phyloP scores from a whole-genome alignment of 2,888 invertebrate species.

The Julus scandinavius region DNA sequence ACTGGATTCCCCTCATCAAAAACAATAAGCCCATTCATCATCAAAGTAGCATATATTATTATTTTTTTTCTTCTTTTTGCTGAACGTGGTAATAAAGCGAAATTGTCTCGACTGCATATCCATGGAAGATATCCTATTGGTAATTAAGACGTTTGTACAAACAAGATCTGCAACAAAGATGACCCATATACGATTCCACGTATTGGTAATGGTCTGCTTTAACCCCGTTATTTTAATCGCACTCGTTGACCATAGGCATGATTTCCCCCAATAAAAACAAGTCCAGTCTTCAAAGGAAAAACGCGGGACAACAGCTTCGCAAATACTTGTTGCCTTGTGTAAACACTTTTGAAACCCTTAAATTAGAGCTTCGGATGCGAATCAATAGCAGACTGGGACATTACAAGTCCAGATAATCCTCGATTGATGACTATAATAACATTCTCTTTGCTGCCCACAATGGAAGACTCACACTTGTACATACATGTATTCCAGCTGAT shows the following conservation, averaged over 20 bases:
- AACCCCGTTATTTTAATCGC: not conserved
- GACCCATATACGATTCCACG: not conserved
- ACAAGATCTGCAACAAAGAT: not conserved
- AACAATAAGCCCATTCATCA: constrained; percentile 42
- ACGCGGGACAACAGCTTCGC: not conserved
- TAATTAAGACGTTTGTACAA: not conserved
- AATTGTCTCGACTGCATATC: not conserved
- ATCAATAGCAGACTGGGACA: not conserved
- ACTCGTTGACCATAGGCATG: constrained; percentile 9
- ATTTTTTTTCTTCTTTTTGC: not conserved
- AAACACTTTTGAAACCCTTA: constrained; percentile 4
- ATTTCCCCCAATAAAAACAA: not conserved
- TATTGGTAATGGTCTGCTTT: not conserved
- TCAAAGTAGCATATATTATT: not conserved
- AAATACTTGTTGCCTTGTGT: not conserved
- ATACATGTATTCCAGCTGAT: not conserved
- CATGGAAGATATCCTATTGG: not conserved
- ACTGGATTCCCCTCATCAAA: constrained; percentile 22
- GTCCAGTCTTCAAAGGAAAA: not conserved
- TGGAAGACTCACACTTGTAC: not conserved
- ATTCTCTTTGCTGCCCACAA: not conserved
- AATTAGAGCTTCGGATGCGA: not conserved
- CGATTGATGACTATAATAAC: not conserved
- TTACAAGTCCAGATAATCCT: constrained; percentile 20
- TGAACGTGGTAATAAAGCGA: not conserved